Base-by-base conservation (phyloP, 2,888 invertebrate species). In the Achlya flavicornis region DNA sequence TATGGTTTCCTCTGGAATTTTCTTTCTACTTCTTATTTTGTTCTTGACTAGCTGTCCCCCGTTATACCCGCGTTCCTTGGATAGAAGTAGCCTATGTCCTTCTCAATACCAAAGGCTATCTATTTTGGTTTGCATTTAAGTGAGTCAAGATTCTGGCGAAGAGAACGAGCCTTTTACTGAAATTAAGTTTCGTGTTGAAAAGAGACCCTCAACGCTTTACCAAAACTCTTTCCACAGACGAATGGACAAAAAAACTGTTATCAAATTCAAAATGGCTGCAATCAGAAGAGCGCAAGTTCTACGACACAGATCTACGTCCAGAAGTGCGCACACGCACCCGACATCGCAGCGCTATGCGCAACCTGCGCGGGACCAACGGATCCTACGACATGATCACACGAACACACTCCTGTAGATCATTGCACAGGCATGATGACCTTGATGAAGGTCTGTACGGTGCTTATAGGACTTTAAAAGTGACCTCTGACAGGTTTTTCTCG, bases 231-330 rank as follows among this genome's bases (percentile, higher is more conserved):
- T 53, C 75, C 73, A 62, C 89, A 93, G 97, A 96, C 58, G 93
- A 95, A 80, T 97, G 97, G 97, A 94, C 96, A 68, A 95, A 96
- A 75, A 96, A 96, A 75, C 85, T 97, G 6, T 94, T 96, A 61
- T 95, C 86, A 43, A 95, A 96, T 78, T 94, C 95, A 35, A 95
- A 96, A 63, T 97, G 96, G 96, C 96, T 97, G 73, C 93, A 95
- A 78, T 93, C 93, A 35, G 96, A 97, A 80, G 96, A 96, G 58
- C 78, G 87, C 5, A 87, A 82, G 63, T 92, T 85, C 73, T 92
- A 91, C 77, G 85, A 89, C 38, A 92, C 93, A n/a, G 91, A 90
- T 62, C 69, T 93, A 2, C 90, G 87, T 38, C 92, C 92, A 3
- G 90, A 89, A 64, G 57, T 74, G 0, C 75, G 80, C 1, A 65